Evolutionary conservation across 2,797 vertebrate genomes (phyloP).

Genomic region (Scomberomorus guttatus): DNA sequence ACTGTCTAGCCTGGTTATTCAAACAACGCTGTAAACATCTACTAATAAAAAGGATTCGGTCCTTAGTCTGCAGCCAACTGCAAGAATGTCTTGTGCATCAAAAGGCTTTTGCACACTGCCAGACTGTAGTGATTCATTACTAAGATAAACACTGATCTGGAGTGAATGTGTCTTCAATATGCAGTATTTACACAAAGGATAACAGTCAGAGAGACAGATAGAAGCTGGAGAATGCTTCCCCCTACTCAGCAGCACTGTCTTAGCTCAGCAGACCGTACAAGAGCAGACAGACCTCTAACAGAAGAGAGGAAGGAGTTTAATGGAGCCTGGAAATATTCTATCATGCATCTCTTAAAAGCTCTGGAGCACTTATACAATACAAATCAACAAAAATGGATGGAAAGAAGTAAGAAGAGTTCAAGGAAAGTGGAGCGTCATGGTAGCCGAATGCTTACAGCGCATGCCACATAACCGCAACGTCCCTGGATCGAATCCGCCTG

Average conservation of each 20-base stretch:
- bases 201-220: constrained; percentile 53
- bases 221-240: constrained; percentile 63
- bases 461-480: no score
- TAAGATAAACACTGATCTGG: constrained; percentile 71
- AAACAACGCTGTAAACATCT: constrained; percentile 65
- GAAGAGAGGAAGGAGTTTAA: constrained; percentile 55
- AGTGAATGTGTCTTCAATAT: constrained; percentile 64
- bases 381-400: constrained; percentile 23
- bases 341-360: constrained; percentile 58
- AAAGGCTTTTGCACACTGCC: constrained; percentile 59
- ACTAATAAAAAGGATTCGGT: constrained; percentile 62
- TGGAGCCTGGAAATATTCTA: constrained; percentile 65
- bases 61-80: constrained; percentile 72
- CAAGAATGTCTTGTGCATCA: constrained; percentile 59
- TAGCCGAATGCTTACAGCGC: no score
- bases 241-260: constrained; percentile 65
- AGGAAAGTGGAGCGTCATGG: background rate
- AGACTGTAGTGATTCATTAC: constrained; percentile 67
- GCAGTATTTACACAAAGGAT: constrained; percentile 72
- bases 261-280: constrained; percentile 70
- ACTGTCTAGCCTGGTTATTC: constrained; percentile 47
- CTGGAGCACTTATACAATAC: constrained; percentile 30
- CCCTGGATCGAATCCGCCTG: no score
- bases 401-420: background rate
- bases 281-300: constrained; percentile 55